These are phyloP conservation scores for Columbina picui DNA, from an alignment of 2,113 vertebrate genomes.

Conservation along the genomic window DNA sequence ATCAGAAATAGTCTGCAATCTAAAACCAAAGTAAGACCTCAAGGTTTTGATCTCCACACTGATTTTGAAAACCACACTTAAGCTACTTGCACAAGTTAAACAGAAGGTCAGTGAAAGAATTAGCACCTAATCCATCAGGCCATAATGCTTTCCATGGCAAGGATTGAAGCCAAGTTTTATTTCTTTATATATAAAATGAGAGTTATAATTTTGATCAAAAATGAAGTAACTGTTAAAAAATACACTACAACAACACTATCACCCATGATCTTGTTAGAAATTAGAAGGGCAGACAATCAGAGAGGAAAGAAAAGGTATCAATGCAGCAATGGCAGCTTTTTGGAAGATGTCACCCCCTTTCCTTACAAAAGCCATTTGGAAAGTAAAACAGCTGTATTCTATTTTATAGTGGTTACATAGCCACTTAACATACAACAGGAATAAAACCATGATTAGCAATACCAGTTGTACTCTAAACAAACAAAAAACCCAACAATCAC, in stretches of 20 bases:
- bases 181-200: not conserved
- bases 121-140: slow-evolving; percentile 21
- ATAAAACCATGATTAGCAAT: not conserved
- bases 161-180: not conserved
- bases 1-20: not conserved
- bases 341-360: not conserved
- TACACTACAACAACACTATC: not conserved
- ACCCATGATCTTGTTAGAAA: not conserved
- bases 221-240: not conserved
- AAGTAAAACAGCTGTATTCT: not conserved
- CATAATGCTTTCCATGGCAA: not conserved
- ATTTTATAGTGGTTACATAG: not conserved
- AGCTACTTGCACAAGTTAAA: not conserved
- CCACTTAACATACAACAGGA: not conserved
- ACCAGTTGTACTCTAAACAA: not conserved
- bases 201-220: not conserved
- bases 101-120: not conserved
- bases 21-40: not conserved
- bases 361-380: not conserved
- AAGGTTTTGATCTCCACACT: not conserved
- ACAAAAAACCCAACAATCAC: not conserved
- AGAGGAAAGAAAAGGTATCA: not conserved
- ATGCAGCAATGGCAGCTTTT: not conserved
- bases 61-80: not conserved
- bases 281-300: not conserved